Evolutionary conservation across 2,113 vertebrate species (phyloP), one percentile per base, ranked within the genome.

Genomic region (Falcunculus frontatus): DNA sequence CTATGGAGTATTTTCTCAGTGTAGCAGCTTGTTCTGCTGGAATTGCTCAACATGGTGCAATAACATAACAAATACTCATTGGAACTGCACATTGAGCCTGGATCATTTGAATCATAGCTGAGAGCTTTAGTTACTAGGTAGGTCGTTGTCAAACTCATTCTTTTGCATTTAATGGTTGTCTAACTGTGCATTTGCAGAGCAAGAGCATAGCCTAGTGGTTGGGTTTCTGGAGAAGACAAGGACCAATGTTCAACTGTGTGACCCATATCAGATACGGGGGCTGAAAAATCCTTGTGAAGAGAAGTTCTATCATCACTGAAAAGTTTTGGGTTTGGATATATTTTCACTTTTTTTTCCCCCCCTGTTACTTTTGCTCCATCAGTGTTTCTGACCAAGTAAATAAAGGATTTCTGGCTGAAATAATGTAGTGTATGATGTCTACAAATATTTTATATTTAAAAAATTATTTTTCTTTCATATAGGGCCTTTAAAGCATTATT

Each of bases 181-280:
- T 56, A 50, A n/a, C 20, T 41, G 25, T 14, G 9, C 13, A 94
- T 96, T 90, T 88, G 72, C 73, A 88, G 85, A 93, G 37, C 78
- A 90, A 95, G 67, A 97, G 90, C 90, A 92, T 93, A 96, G 82
- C 96, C 94, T 94, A 86, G 90, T 93, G 95, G 90, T 55, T 77
- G 63, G 26, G n/a, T 42, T 88, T 88, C 50, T 70, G n/a, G 67
- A 76, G 85, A 90, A 86, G 67, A 41, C n/a, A 76, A 76, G 14
- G 72, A 42, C 10, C 4, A 2, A 7, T 21, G 35, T 73, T 79
- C 25, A 35, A 46, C 22, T 72, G 3, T 16, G 29, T 20, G 41
- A 72, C 62, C 39, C 30, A 37, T 56, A 32, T 30, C 25, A 53
- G 16, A 37, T 3, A 21, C 20, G 19, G 11, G 9, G 49, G 7